A percentile compares a stretch with the other conserved stretches of the same genome.
These are phyloP conservation scores for Leptocoma aspasia DNA, from an alignment of 2,113 vertebrate genomes.

Conservation along the genomic window DNA sequence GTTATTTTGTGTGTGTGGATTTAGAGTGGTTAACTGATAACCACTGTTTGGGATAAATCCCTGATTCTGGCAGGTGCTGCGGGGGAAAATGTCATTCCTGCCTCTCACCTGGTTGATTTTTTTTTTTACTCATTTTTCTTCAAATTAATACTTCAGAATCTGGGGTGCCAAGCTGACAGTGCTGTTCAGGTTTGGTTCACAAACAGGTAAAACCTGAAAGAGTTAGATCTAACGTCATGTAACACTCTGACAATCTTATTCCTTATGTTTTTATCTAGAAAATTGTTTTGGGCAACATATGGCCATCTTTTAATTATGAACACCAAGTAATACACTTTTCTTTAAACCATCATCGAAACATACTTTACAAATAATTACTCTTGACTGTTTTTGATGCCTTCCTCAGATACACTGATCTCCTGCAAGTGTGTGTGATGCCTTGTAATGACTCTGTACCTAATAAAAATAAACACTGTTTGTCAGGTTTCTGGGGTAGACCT, in stretches of 20 bases:
- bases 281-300: background rate
- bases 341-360: background rate
- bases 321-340: background rate
- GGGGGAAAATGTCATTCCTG: background rate
- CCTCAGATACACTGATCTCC: background rate
- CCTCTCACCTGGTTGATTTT: background rate
- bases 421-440: background rate
- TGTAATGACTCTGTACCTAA: background rate
- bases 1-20: background rate
- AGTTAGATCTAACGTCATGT: background rate
- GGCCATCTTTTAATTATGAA: background rate
- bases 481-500: constrained; percentile 91
- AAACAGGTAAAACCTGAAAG: background rate
- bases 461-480: background rate
- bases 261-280: background rate
- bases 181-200: background rate
- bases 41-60: background rate
- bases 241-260: background rate
- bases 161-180: background rate
- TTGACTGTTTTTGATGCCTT: background rate
- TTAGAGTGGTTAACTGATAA: background rate
- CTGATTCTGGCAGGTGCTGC: background rate
- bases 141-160: background rate
- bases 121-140: background rate
- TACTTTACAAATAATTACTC: background rate